Percentiles rank a stretch among this genome's conserved stretches.
phyloP scores from a whole-genome alignment of 2,113 vertebrate species.

The Nerophis lumbriciformis region DNA sequence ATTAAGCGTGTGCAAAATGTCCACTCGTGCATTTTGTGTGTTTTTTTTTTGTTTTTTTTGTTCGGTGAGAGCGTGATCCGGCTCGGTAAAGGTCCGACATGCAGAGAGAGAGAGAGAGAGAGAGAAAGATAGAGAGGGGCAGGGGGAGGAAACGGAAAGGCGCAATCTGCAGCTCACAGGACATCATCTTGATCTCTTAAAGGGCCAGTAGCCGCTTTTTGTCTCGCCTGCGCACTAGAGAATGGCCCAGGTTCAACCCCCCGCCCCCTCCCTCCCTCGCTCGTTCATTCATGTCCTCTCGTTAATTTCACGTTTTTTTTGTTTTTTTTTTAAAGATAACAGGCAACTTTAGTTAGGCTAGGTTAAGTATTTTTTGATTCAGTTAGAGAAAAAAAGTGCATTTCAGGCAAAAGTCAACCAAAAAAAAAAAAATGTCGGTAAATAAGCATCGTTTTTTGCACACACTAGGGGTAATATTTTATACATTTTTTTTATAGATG shows the following conservation, averaged over 20 bases:
- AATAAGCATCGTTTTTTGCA: too few relatives aligned
- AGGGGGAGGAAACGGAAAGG: constrained; percentile 13
- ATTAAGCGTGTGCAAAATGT: constrained; percentile 33
- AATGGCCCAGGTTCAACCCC: background rate
- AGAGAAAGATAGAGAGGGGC: background rate
- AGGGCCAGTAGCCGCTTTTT: constrained; percentile 48
- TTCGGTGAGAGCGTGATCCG: background rate
- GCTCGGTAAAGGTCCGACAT: background rate
- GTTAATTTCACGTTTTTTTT: too few relatives aligned
- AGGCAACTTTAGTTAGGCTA: too few relatives aligned
- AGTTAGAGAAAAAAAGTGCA: too few relatives aligned
- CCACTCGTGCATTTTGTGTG: background rate
- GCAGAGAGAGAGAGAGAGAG: background rate
- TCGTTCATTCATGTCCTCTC: background rate
- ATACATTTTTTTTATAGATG: too few relatives aligned
- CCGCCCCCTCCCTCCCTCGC: background rate
- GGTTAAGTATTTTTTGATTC: too few relatives aligned
- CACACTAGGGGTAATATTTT: too few relatives aligned
- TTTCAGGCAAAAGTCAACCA: too few relatives aligned
- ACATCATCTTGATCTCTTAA: constrained; percentile 69
- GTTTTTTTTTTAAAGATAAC: too few relatives aligned
- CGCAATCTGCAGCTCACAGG: constrained; percentile 60
- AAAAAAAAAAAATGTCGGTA: too few relatives aligned
- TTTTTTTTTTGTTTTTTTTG: too few relatives aligned
- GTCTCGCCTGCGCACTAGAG: background rate